Evolutionary conservation across 2,888 invertebrate species (phyloP).

Genomic region (Caenorhabditis sp.): DNA sequence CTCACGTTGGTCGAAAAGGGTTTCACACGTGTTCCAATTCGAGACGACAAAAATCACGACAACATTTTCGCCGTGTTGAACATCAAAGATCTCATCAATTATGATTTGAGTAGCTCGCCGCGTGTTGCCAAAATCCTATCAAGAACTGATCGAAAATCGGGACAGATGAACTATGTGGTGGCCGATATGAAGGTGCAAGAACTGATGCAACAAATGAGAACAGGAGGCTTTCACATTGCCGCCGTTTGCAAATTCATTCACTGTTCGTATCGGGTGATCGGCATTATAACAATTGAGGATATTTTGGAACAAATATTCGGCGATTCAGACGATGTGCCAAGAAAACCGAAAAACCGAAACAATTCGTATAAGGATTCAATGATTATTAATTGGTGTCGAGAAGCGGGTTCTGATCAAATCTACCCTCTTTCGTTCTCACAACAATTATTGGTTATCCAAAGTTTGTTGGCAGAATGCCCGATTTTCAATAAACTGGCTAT

Average conservation of each 20-base stretch:
- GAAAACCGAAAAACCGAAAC: constrained; percentile 8
- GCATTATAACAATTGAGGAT: constrained; percentile 40
- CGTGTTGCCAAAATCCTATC: constrained; percentile 11
- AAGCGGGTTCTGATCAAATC: constrained; percentile 26
- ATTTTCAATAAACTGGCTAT: constrained; percentile 14
- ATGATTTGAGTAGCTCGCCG: constrained; percentile 15
- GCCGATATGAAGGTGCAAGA: constrained; percentile 29
- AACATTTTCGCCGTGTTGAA: constrained; percentile 28
- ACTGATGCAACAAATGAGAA: constrained; percentile 29
- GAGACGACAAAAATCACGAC: constrained; percentile 22
- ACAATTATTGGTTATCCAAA: constrained; percentile 24
- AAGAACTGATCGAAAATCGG: neutral
- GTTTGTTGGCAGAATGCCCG: constrained; percentile 22
- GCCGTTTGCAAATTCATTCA: constrained; percentile 22
- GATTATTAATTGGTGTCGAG: constrained; percentile 37
- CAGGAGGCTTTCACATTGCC: constrained; percentile 33
- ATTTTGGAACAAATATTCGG: constrained; percentile 38
- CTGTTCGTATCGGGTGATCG: constrained; percentile 16
- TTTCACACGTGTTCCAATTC: constrained; percentile 33
- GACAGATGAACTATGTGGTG: constrained; percentile 19
- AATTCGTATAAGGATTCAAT: constrained; percentile 12
- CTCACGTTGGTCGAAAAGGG: constrained; percentile 37
- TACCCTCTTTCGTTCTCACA: constrained; percentile 26
- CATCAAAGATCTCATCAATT: constrained; percentile 25
- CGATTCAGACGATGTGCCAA: constrained; percentile 25